Evolutionary conservation across 2,797 vertebrate species (phyloP), one percentile per base, ranked within the genome.

Genomic region (Furcifer pardalis): DNA sequence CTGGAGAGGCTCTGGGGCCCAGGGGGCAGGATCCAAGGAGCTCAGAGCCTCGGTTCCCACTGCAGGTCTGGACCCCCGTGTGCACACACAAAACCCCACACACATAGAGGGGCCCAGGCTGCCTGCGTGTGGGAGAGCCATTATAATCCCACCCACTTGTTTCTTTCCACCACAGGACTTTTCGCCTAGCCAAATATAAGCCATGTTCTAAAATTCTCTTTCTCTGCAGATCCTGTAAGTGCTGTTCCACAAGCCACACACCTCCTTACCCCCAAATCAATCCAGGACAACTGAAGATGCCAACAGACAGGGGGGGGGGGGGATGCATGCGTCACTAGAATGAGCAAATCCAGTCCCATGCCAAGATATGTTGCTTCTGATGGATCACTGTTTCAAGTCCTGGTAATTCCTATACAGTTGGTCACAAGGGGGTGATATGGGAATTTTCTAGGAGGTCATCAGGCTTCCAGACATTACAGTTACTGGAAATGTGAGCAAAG

Each of bases 1-100:
- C 59, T 73, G 82, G 63, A 86, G 84, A 71, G 79, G 63, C 46
- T n/a, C 46, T 52, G 79, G 52, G 84, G n/a, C 72, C 74, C 82
- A 44, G 82, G 82, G 82, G 82, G 63, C 82, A 69, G 74, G n/a
- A 66, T 32, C 65, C 63, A 66, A 35, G n/a, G 63, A 1, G 8
- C 25, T 32, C 30, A 66, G 32, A 17, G 63, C 63, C 63, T 17
- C 4, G 63, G 63, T 66, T 66, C 63, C 63, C 63, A 35, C 25
- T 66, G n/a, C 63, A 66, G 63, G 21, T n/a, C 63, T 66, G n/a
- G 63, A 32, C 73, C 19, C 72, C 13, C 42, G 37, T 71, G 23
- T 60, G n/a, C 76, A 30, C 56, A 62, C 32, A 46, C 56, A 60
- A 9, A 62, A n/a, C 32, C 17, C 7, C 35, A 17, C 46, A 15